Percentiles rank a stretch among this genome's conserved stretches.
Evolutionary conservation across 2,113 vertebrate genomes (phyloP).

Genomic region (Chinchilla lanigera): DNA sequence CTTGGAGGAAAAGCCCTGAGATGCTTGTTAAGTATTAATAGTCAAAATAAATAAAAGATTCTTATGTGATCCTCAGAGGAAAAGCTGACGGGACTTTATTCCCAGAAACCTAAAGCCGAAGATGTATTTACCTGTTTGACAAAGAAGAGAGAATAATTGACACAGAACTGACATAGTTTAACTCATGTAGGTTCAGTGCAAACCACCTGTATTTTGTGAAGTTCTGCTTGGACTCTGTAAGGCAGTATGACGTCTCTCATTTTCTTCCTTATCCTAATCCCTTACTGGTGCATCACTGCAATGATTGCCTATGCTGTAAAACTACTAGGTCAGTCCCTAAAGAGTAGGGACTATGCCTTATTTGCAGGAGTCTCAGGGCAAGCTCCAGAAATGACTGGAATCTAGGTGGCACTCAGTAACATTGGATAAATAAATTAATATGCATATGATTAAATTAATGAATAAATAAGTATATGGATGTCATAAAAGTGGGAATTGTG

Average conservation of each 20-base stretch:
- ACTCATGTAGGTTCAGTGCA: not conserved
- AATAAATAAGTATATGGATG: not conserved
- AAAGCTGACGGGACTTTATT: conserved; percentile 5
- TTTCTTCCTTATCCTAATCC: not conserved
- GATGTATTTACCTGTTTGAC: not conserved
- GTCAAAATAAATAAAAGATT: not conserved
- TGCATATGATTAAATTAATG: not conserved
- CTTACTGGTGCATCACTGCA: not conserved
- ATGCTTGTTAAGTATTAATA: not conserved
- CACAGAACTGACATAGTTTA: not conserved
- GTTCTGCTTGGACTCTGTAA: not conserved
- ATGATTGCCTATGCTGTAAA: not conserved
- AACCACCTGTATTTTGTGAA: not conserved
- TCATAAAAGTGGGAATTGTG: not conserved
- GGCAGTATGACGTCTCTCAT: not conserved
- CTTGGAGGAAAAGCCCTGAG: not conserved
- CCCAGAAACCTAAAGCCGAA: not conserved
- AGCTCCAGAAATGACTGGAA: not conserved
- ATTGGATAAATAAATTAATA: conserved; percentile 5
- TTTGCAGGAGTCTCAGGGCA: not conserved
- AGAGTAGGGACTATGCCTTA: not conserved
- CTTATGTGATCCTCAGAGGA: not conserved
- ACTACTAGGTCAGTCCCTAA: not conserved
- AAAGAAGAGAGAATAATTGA: not conserved
- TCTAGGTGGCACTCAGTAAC: not conserved